phyloP scores from a whole-genome alignment of 1,140 invertebrate genomes.

The Probaryconus sp. region DNA sequence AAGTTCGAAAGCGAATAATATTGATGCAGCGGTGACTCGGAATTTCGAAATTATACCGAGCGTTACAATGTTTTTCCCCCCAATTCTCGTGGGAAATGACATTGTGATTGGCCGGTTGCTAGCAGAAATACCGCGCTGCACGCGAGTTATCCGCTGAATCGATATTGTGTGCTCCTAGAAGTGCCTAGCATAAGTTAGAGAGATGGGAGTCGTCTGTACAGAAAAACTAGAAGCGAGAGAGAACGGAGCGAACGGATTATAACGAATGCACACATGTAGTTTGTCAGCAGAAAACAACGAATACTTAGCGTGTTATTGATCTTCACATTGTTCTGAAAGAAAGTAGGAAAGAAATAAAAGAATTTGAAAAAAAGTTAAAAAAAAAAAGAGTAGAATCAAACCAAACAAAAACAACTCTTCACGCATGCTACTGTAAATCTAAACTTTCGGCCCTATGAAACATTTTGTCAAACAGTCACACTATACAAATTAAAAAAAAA shows the following conservation, averaged over 20 bases:
- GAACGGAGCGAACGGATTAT: slow-evolving; percentile 53
- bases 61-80: slow-evolving; percentile 10
- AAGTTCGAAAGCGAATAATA: neutral
- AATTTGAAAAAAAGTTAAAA: slow-evolving; percentile 16
- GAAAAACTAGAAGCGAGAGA: slow-evolving; percentile 55
- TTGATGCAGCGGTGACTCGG: neutral
- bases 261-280: slow-evolving; percentile 53
- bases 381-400: slow-evolving; percentile 12
- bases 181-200: slow-evolving; percentile 30
- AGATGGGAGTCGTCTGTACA: slow-evolving; percentile 46
- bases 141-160: slow-evolving; percentile 31
- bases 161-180: slow-evolving; percentile 15
- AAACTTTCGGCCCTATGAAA: no score
- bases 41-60: slow-evolving; percentile 1
- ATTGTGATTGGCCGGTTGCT: slow-evolving; percentile 19
- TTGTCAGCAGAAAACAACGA: slow-evolving; percentile 45
- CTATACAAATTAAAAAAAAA: no score
- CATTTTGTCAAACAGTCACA: no score
- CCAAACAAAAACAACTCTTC: no score
- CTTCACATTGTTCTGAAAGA: slow-evolving; percentile 39
- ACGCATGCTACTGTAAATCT: no score
- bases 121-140: slow-evolving; percentile 5
- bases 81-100: slow-evolving; percentile 9
- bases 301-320: slow-evolving; percentile 48
- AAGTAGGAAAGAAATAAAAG: slow-evolving; percentile 18